A percentile compares a stretch with the other conserved stretches of the same genome.
phyloP scores from a whole-genome alignment of 2,888 invertebrate genomes.

The Tricholauxania praeusta region DNA sequence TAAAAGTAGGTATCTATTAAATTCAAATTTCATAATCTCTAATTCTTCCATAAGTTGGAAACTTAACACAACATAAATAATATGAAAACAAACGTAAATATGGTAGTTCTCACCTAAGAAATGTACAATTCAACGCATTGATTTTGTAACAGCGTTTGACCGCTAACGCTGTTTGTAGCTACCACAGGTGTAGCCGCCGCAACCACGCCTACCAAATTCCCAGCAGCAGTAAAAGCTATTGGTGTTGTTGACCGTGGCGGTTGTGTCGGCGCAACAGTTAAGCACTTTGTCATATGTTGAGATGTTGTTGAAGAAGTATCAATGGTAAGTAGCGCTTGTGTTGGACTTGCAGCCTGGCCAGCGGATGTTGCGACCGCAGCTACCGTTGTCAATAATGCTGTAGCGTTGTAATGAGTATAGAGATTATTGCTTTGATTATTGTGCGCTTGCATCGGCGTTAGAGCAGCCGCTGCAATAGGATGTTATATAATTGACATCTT shows the following conservation, averaged over 20 bases:
- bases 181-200: conserved; percentile 14
- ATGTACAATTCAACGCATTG: conserved; percentile 61
- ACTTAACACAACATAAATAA: background rate
- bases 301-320: conserved; percentile 46
- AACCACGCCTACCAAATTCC: background rate
- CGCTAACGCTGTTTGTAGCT: conserved; percentile 34
- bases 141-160: conserved; percentile 47
- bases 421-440: conserved; percentile 18
- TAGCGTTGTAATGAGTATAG: conserved; percentile 36
- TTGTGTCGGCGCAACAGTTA: conserved; percentile 22
- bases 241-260: conserved; percentile 25
- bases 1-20: no score
- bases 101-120: conserved; percentile 43
- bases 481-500: conserved; percentile 42
- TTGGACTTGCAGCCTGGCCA: conserved; percentile 17
- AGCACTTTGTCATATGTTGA: conserved; percentile 15
- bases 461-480: conserved; percentile 26
- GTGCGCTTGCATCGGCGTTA: conserved; percentile 21
- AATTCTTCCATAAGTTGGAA: conserved; percentile 3
- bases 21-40: conserved; percentile 9
- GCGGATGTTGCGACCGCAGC: conserved; percentile 30
- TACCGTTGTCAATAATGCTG: conserved; percentile 20
- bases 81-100: no score
- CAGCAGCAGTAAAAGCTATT: conserved; percentile 20
- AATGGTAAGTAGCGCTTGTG: conserved; percentile 50